Evolutionary conservation across 2,113 vertebrate genomes (phyloP).

Genomic region (Larimichthys crocea): DNA sequence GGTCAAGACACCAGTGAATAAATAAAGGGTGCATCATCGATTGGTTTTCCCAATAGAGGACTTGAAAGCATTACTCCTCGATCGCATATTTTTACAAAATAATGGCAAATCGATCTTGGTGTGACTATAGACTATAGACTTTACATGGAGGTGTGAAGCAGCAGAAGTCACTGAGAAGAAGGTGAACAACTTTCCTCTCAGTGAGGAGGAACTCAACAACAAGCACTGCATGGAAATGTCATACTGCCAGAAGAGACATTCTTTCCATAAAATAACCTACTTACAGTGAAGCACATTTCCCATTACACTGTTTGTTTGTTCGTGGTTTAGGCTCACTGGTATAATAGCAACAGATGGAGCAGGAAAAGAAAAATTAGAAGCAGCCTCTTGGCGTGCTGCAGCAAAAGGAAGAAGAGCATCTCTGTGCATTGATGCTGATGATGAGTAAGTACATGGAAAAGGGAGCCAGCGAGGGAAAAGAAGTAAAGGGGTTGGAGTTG

Average conservation of each 20-base stretch:
- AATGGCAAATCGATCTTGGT: too few relatives aligned
- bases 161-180: neutral
- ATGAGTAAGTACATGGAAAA: constrained; percentile 63
- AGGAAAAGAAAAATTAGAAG: constrained; percentile 24
- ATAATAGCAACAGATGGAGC: constrained; percentile 15
- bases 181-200: neutral
- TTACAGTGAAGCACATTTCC: constrained; percentile 27
- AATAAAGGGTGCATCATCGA: too few relatives aligned
- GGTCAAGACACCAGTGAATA: too few relatives aligned
- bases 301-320: constrained; percentile 33
- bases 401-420: constrained; percentile 68
- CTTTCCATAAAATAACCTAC: constrained; percentile 32
- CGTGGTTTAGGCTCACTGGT: constrained; percentile 35
- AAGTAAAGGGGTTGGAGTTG: constrained; percentile 38
- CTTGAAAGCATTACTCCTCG: too few relatives aligned
- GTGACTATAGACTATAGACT: neutral
- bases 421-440: constrained; percentile 72
- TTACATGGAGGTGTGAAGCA: neutral
- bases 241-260: constrained; percentile 18
- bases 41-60: too few relatives aligned
- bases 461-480: constrained; percentile 39
- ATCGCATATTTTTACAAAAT: too few relatives aligned
- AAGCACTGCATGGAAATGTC: constrained; percentile 16
- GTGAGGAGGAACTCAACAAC: too few relatives aligned
- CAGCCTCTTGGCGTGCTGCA: constrained; percentile 55